Evolutionary conservation across 2,888 invertebrate genomes (phyloP), one percentile per base, ranked within the genome.

Genomic region (Acleris sparsana): DNA sequence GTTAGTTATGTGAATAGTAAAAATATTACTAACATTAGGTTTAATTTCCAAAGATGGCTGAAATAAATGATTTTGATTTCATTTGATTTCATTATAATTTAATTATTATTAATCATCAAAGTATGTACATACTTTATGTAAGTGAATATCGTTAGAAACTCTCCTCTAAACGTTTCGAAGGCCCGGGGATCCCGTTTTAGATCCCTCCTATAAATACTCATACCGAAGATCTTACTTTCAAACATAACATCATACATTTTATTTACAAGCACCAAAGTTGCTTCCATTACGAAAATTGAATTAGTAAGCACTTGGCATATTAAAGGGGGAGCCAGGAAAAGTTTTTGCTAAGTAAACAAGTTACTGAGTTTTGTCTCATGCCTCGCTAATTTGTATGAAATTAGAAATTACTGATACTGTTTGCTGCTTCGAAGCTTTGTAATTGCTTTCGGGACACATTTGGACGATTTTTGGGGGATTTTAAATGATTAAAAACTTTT

Each of bases 301-400:
- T 65, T 65, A 65, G 61, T 22, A 61, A 65, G 61, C 65, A 56
- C 61, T 65, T 56, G 51, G 33, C 17, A 65, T 61, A 65, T 65
- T 61, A 65, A 56, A 65, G 61, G 61, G 56, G 61, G 56, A 20
- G 58, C 20, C 17, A 17, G 17, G 49, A 20, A 53, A 60, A 61
- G 65, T 61, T 44, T 33, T 11, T 11, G 44, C 44, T 33, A 18
- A 52, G 61, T 61, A 61, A 65, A 65, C 51, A 65, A 65, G 52
- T 61, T 65, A 51, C 17, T 20, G 22, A 65, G 22, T 65, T 65
- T 65, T 61, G 61, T 56, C 43, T 51, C 61, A 59, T 43, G 51
- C 39, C 22, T 9, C 25, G 33, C 46, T 46, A 61, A 63, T 48
- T 63, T 44, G n/a, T 51, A 17, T 51, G 11, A 39, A 63, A 65